Percentiles rank a stretch among this genome's conserved stretches.
phyloP scores from a whole-genome alignment of 35 echinoderm and acorn worm species.

The Lytechinus variegatus region DNA sequence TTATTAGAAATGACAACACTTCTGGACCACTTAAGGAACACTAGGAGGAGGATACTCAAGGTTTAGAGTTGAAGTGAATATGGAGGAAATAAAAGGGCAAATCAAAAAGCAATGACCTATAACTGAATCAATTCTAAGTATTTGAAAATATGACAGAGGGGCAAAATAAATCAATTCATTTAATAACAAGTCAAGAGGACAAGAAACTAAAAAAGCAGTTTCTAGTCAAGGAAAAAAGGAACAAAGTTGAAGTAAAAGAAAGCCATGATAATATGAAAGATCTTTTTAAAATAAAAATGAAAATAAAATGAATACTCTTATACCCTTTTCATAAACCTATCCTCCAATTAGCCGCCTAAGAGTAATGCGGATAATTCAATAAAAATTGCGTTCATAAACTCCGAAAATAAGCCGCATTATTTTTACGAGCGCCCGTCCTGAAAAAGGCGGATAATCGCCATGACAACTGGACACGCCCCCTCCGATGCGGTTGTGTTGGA shows the following conservation, averaged over 20 bases:
- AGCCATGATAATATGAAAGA: too few species aligned
- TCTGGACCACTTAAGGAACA: not conserved
- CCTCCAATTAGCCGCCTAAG: too few species aligned
- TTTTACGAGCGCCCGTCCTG: too few species aligned
- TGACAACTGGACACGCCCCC: too few species aligned
- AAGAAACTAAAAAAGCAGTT: not conserved
- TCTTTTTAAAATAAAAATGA: too few species aligned
- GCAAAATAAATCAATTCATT: not conserved
- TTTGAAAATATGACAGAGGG: not conserved
- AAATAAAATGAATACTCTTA: too few species aligned
- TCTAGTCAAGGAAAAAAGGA: not conserved
- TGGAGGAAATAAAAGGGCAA: not conserved
- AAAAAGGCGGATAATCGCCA: too few species aligned
- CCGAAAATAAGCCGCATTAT: too few species aligned
- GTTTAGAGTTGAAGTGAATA: not conserved
- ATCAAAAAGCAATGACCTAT: constrained; percentile 13
- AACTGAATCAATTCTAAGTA: constrained; percentile 13
- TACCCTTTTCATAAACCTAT: too few species aligned
- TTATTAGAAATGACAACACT: constrained; percentile 20
- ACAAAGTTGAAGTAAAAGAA: not conserved
- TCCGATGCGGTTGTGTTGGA: too few species aligned
- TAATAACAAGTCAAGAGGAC: not conserved
- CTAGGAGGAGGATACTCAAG: not conserved
- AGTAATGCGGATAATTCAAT: too few species aligned
- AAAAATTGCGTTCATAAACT: too few species aligned